Conservation (phyloP, 2,888 invertebrate species). For the Timandra comae region DNA sequence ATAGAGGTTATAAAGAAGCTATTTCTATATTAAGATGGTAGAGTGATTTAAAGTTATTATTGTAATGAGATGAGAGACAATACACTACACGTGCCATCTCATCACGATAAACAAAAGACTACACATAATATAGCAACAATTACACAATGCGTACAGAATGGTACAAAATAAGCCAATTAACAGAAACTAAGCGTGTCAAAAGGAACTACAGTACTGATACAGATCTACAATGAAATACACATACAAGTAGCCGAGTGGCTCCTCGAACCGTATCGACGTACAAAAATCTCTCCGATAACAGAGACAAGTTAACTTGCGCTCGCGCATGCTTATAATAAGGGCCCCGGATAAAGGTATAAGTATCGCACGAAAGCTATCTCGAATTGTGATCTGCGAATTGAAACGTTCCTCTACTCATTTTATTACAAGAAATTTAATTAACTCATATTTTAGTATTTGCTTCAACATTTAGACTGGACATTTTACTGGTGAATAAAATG, state of each 20-base stretch:
- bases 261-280: constrained; percentile 54
- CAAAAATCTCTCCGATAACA: constrained; percentile 65
- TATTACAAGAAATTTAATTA: constrained; percentile 20
- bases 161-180: constrained; percentile 32
- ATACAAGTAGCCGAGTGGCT: constrained; percentile 31
- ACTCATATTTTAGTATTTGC: constrained; percentile 9
- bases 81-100: too few species aligned
- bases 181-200: constrained; percentile 37
- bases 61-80: too few species aligned
- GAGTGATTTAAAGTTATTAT: too few species aligned
- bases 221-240: constrained; percentile 46
- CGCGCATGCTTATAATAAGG: constrained; percentile 60
- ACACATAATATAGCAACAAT: constrained; percentile 8
- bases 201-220: constrained; percentile 39
- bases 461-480: constrained; percentile 20
- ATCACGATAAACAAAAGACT: too few species aligned
- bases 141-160: constrained; percentile 9
- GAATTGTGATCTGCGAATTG: constrained; percentile 65
- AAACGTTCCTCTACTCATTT: constrained; percentile 62
- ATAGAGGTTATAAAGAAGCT: too few species aligned
- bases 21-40: too few species aligned
- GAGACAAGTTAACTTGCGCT: constrained; percentile 70
- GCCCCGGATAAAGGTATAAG: constrained; percentile 55
- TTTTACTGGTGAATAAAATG: not conserved
- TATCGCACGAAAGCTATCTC: constrained; percentile 61